Evolutionary conservation across 2,888 invertebrate genomes (phyloP), one percentile per base, ranked within the genome.

Genomic region (Elysia crispata): DNA sequence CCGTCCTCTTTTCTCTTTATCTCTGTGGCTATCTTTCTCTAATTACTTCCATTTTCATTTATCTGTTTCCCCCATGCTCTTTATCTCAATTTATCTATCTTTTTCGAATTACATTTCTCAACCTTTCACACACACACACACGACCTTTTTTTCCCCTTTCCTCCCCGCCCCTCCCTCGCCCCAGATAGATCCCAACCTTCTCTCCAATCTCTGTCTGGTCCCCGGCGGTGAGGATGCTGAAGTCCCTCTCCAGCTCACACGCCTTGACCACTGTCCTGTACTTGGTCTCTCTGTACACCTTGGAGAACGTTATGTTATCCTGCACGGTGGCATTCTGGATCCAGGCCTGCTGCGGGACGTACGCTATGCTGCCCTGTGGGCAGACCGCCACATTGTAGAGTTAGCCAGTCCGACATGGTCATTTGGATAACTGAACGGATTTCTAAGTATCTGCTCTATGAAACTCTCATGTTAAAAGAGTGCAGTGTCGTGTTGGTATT

Each of bases 201-300:
- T 99, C 99, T 81, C 99, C 99, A 86, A 99, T 99, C 94, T 99
- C 99, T 0, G 98, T 99, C 91, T 86, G 94, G 93, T 99, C 99
- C 0, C 98, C 98, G 23, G 96, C 98, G 0, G 92, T 90, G 50
- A 99, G 92, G 93, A 98, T 97, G 67, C 96, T 95, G 85, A 99
- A 95, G 93, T 99, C 99, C 0, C 96, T 95, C 86, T 94, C 95
- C 79, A 99, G 93, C 1, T 98, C 98, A 92, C 98, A 99, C 0
- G 97, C 96, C 83, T 96, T 95, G 57, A 99, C 94, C 0, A 98
- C 95, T 79, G 94, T 94, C 85, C 95, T 94, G 91, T 98, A 98
- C 72, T 94, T 93, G 80, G 93, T 93, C 81, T 95, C 94, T 88
- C 97, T 95, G 70, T 95, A 94, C 0, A 94, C 88, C 84, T 95